Conservation (phyloP, 2,113 vertebrate species). For the Ascaphus truei region DNA sequence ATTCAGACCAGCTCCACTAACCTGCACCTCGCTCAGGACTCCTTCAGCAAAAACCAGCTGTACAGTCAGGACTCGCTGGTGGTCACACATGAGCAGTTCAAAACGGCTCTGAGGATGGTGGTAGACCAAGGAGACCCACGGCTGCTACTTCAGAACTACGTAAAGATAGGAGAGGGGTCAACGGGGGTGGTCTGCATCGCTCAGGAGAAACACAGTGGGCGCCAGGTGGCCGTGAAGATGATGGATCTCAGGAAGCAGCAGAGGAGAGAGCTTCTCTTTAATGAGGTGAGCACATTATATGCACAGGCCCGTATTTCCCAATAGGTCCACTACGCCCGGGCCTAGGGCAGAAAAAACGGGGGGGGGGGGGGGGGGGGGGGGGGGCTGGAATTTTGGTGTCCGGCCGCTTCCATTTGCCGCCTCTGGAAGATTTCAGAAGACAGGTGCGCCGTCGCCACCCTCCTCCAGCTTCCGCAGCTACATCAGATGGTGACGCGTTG, state of each 20-base stretch:
- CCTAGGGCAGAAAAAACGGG: too few species aligned
- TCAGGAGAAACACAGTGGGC: constrained; percentile 88
- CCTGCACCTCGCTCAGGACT: constrained; percentile 75
- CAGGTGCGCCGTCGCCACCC: too few species aligned
- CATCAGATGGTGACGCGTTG: too few species aligned
- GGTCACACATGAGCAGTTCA: constrained; percentile 95
- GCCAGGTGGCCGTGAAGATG: constrained; percentile 95
- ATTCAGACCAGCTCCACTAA: constrained; percentile 86
- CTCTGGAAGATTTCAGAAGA: too few species aligned
- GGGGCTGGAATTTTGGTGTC: too few species aligned
- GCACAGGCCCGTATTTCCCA: too few species aligned
- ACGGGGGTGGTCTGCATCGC: constrained; percentile 95
- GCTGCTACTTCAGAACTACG: constrained; percentile 86
- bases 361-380: too few species aligned
- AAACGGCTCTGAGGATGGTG: constrained; percentile 94
- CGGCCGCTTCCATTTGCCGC: too few species aligned
- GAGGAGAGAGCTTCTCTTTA: constrained; percentile 92
- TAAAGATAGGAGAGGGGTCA: constrained; percentile 95
- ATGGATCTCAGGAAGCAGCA: constrained; percentile 97
- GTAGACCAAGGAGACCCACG: constrained; percentile 94
- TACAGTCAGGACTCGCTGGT: constrained; percentile 73
- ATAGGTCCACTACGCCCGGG: too few species aligned
- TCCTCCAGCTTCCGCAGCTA: too few species aligned
- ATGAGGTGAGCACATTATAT: constrained; percentile 70
- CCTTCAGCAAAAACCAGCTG: constrained; percentile 56